Conservation (phyloP, 2,797 vertebrate species). For the Sternotherus odoratus region DNA sequence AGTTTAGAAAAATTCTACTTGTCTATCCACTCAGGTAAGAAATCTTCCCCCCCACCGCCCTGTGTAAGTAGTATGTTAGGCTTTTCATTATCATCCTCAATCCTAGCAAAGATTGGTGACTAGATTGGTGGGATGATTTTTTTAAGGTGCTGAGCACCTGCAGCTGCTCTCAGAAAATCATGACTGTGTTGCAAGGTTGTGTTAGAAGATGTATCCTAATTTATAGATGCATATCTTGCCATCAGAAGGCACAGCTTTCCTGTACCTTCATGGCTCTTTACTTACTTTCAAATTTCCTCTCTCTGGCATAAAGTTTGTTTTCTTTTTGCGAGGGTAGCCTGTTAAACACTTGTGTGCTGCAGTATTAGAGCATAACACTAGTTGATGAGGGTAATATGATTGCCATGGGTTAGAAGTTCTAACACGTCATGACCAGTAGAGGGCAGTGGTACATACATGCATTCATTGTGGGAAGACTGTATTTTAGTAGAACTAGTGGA, state of each 20-base stretch:
- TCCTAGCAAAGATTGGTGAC: background rate
- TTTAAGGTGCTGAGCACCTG: background rate
- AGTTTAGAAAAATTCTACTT: background rate
- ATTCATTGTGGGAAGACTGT: background rate
- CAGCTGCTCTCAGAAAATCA: background rate
- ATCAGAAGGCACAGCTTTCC: background rate
- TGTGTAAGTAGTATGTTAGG: background rate
- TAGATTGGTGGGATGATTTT: background rate
- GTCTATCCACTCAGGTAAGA: background rate
- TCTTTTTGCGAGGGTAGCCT: background rate
- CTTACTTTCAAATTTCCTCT: background rate
- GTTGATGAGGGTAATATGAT: background rate
- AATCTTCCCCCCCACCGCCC: fast-evolving
- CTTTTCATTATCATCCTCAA: background rate
- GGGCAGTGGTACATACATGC: background rate
- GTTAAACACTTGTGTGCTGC: background rate
- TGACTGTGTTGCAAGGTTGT: background rate
- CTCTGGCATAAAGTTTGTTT: background rate
- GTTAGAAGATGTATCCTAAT: background rate
- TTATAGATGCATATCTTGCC: background rate
- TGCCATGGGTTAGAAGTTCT: background rate
- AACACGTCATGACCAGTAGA: background rate
- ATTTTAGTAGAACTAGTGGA: background rate
- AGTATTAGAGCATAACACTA: background rate
- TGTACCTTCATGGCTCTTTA: background rate